Percentiles rank a stretch among this genome's conserved stretches.
phyloP scores from a whole-genome alignment of 2,113 vertebrate genomes.

The Hirundichthys speculiger region DNA sequence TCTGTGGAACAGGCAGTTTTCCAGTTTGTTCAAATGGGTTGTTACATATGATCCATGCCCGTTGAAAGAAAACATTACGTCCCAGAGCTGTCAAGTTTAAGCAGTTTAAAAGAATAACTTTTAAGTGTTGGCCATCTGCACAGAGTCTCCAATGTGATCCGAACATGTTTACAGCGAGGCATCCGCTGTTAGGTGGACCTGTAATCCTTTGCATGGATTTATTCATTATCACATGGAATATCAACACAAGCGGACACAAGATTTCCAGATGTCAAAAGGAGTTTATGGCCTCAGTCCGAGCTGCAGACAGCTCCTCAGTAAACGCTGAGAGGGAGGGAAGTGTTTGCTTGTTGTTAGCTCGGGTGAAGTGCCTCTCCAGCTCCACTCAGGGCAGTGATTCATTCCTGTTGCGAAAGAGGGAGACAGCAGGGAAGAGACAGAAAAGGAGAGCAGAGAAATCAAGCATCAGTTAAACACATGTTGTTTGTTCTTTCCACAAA shows the following conservation, averaged over 20 bases:
- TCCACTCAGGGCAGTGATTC: conserved; percentile 52
- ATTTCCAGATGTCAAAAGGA: conserved; percentile 33
- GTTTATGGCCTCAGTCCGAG: conserved; percentile 35
- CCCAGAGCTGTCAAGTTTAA: conserved; percentile 15
- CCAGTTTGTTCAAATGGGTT: conserved; percentile 15
- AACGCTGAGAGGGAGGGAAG: conserved; percentile 39
- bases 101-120: conserved; percentile 4
- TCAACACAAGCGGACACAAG: conserved; percentile 3
- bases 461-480: neutral
- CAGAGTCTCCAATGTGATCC: conserved; percentile 25
- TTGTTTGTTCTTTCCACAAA: conserved; percentile 4
- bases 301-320: conserved; percentile 17
- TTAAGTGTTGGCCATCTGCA: neutral
- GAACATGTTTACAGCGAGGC: neutral
- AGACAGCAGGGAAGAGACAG: conserved; percentile 9
- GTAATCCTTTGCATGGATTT: conserved; percentile 11
- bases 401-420: conserved; percentile 28
- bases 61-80: conserved; percentile 21
- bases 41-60: neutral
- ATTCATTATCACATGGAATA: conserved; percentile 21
- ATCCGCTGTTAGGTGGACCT: conserved; percentile 3
- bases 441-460: conserved; percentile 11
- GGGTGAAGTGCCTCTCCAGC: conserved; percentile 48
- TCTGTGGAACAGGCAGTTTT: conserved; percentile 13
- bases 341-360: conserved; percentile 52